These are phyloP conservation scores for Euleptes europaea DNA, from an alignment of 2,113 vertebrate species.

Conservation along the genomic window DNA sequence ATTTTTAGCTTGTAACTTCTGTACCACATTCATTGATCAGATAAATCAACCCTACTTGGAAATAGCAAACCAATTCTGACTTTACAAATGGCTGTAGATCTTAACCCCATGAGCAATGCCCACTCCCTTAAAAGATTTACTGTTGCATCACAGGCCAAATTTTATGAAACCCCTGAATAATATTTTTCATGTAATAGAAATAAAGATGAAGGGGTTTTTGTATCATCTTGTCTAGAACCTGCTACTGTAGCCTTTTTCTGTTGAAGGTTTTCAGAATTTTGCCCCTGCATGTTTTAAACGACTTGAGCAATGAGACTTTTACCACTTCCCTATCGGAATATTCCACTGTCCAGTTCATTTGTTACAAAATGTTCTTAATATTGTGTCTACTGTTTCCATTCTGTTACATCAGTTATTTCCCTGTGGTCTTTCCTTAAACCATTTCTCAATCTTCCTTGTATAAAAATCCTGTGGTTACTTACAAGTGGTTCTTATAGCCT, in stretches of 20 bases:
- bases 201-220: neutral
- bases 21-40: neutral
- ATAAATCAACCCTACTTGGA: neutral
- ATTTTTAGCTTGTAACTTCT: neutral
- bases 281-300: conserved; percentile 4
- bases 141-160: neutral
- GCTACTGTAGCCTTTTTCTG: neutral
- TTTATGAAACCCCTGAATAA: neutral
- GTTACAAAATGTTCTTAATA: neutral
- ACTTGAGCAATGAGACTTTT: neutral
- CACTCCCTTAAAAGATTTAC: neutral
- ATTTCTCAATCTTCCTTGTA: neutral
- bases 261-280: neutral
- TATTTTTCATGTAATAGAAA: conserved; percentile 24
- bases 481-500: conserved; percentile 11
- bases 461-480: neutral
- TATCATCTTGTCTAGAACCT: neutral
- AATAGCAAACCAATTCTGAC: neutral
- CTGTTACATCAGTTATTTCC: neutral
- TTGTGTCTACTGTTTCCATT: neutral
- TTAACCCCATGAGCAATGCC: neutral
- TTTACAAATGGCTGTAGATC: neutral
- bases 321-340: neutral
- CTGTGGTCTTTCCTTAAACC: neutral
- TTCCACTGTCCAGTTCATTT: conserved; percentile 17